These are phyloP conservation scores for Coregonus suidteri DNA, from an alignment of 2,797 vertebrate genomes.

Conservation along the genomic window DNA sequence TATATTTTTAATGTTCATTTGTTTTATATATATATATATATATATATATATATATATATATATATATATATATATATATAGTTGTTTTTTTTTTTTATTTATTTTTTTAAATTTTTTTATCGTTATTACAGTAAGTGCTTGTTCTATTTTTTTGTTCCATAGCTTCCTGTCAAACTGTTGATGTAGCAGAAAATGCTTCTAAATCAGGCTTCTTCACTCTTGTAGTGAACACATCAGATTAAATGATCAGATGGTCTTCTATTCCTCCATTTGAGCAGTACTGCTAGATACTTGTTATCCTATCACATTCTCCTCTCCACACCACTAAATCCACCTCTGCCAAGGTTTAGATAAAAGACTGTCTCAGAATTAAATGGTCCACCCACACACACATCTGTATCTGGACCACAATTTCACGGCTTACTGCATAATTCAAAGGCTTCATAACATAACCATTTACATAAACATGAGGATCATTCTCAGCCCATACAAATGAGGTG, in stretches of 20 bases:
- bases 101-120: too few species aligned
- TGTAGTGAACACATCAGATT: constrained; percentile 19
- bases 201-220: constrained; percentile 19
- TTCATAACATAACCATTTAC: constrained; percentile 25
- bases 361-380: constrained; percentile 24
- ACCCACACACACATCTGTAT: constrained; percentile 24
- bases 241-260: constrained; percentile 2
- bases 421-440: constrained; percentile 30
- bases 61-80: too few species aligned
- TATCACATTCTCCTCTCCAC: constrained; percentile 10
- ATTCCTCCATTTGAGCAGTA: not conserved
- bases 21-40: too few species aligned
- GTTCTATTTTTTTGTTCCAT: constrained; percentile 41
- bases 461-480: constrained; percentile 39
- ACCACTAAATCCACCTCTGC: constrained; percentile 38
- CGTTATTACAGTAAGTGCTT: constrained; percentile 38
- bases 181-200: constrained; percentile 28
- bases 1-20: too few species aligned
- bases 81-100: too few species aligned
- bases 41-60: too few species aligned
- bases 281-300: not conserved
- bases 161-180: constrained; percentile 39
- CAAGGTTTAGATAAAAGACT: constrained; percentile 13
- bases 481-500: constrained; percentile 47
- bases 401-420: constrained; percentile 40